These are phyloP conservation scores for Pterois miles DNA, from an alignment of 2,797 vertebrate species.

Conservation along the genomic window DNA sequence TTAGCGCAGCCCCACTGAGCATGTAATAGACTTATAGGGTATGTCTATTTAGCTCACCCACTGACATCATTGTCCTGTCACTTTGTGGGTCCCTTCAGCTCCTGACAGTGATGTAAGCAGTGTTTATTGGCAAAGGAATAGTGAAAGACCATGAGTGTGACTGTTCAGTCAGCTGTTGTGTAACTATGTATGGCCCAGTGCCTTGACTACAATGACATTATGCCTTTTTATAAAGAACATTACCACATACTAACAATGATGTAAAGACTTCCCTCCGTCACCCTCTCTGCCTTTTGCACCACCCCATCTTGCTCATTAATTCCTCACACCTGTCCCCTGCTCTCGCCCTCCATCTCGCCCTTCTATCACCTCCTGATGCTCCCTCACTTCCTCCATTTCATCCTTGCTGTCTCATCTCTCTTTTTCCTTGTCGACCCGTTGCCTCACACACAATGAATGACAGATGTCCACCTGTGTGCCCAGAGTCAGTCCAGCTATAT, in stretches of 20 bases:
- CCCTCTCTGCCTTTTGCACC: not conserved
- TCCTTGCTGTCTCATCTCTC: not conserved
- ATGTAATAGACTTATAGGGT: not conserved
- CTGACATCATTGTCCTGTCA: slow-evolving; percentile 31
- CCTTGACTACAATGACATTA: slow-evolving; percentile 35
- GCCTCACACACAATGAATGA: no score
- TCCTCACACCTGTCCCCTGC: not conserved
- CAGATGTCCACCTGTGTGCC: slow-evolving; percentile 38
- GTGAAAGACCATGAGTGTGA: slow-evolving; percentile 5
- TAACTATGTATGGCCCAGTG: slow-evolving; percentile 31
- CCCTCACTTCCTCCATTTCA: slow-evolving; percentile 8
- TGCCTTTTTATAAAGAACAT: slow-evolving; percentile 42
- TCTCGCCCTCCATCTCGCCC: not conserved
- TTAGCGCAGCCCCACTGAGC: not conserved
- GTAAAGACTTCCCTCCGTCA: not conserved
- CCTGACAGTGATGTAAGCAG: slow-evolving; percentile 27
- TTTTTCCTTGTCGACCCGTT: not conserved
- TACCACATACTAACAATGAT: slow-evolving; percentile 20
- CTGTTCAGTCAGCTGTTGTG: slow-evolving; percentile 52
- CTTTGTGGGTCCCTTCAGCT: slow-evolving; percentile 14
- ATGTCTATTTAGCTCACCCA: slow-evolving; percentile 7
- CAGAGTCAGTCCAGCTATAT: slow-evolving; percentile 25
- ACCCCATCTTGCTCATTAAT: not conserved
- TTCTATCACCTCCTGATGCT: not conserved
- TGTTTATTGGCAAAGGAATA: slow-evolving; percentile 39